Evolutionary conservation across 53 echinoderm and acorn worm genomes (phyloP).

Genomic region (Glandiceps talaboti): DNA sequence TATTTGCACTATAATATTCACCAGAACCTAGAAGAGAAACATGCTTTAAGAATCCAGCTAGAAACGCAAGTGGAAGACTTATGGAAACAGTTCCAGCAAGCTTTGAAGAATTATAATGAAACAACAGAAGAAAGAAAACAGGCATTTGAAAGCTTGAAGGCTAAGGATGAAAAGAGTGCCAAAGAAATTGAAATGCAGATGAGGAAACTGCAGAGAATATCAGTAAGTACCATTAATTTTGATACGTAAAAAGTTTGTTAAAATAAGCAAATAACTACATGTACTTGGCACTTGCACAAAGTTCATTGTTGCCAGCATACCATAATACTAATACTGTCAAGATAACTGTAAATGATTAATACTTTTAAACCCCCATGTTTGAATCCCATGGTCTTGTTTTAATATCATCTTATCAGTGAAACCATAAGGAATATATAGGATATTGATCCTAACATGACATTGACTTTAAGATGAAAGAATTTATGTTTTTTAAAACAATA

Average conservation of each 20-base stretch:
- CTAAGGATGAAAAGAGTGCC: conserved; percentile 96
- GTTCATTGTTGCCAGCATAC: too few species aligned
- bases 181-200: conserved; percentile 99
- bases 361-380: too few species aligned
- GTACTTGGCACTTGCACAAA: too few species aligned
- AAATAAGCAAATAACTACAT: too few species aligned
- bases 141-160: conserved; percentile 86
- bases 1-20: too few species aligned
- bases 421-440: too few species aligned
- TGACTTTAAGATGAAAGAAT: too few species aligned
- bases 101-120: conserved; percentile 95
- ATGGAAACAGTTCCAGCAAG: conserved; percentile 97
- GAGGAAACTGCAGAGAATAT: conserved; percentile 98
- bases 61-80: conserved; percentile 96
- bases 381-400: not conserved
- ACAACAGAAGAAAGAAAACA: conserved; percentile 95
- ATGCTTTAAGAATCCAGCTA: conserved; percentile 85
- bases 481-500: too few species aligned
- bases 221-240: too few species aligned
- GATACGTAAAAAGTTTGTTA: too few species aligned
- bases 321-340: not conserved
- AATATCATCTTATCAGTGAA: too few species aligned
- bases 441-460: too few species aligned
- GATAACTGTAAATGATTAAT: not conserved
- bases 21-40: conserved; percentile 95